These are phyloP conservation scores for Sarcophaga rosellei DNA, from an alignment of 2,888 invertebrate species.

Conservation along the genomic window DNA sequence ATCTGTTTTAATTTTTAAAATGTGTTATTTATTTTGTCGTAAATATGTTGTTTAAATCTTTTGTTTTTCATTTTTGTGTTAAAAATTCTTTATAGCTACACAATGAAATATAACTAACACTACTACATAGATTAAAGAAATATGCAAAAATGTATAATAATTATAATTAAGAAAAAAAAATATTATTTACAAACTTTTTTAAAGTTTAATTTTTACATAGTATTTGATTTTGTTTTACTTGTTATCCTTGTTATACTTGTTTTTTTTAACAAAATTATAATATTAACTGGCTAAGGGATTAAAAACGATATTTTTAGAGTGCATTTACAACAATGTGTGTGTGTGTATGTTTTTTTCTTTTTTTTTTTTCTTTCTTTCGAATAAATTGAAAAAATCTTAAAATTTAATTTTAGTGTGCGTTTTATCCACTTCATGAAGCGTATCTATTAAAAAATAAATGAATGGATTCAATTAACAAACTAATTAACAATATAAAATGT, in stretches of 20 bases:
- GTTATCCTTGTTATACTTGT: background rate
- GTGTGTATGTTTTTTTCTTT: background rate
- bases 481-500: constrained; percentile 60
- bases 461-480: constrained; percentile 60
- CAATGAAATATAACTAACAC: constrained; percentile 60
- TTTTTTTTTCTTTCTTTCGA: constrained; percentile 24
- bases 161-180: constrained; percentile 46
- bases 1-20: constrained; percentile 58
- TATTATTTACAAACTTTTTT: constrained; percentile 64
- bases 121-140: constrained; percentile 53
- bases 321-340: constrained; percentile 63
- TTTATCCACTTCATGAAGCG: constrained; percentile 26
- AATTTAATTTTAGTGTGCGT: constrained; percentile 52
- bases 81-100: constrained; percentile 58
- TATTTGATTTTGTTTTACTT: background rate
- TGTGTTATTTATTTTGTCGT: constrained; percentile 54
- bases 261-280: constrained; percentile 16
- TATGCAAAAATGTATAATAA: constrained; percentile 40
- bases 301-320: constrained; percentile 7
- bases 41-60: constrained; percentile 40
- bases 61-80: constrained; percentile 23
- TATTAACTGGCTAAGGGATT: constrained; percentile 16
- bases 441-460: constrained; percentile 47
- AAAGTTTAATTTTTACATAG: constrained; percentile 60
- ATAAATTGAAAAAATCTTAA: constrained; percentile 42